Percentiles rank a stretch among this genome's conserved stretches.
These are phyloP conservation scores for Philypnodon macrostomus DNA, from an alignment of 2,797 vertebrate species.

Conservation along the genomic window DNA sequence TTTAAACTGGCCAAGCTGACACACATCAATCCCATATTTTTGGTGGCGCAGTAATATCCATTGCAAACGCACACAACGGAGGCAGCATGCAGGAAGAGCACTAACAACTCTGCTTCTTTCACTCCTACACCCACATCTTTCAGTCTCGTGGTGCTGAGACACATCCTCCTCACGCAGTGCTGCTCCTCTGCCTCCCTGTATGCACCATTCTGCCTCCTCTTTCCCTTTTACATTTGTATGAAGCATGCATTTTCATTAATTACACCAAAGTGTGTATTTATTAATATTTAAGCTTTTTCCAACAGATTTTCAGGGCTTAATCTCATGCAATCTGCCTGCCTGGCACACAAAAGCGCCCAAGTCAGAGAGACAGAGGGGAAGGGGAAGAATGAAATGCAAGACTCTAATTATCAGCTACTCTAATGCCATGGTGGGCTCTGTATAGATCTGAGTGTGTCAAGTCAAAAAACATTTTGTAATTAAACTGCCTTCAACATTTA, in stretches of 20 bases:
- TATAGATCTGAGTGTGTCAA: conserved; percentile 21
- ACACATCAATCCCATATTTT: conserved; percentile 29
- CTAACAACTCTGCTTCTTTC: conserved; percentile 53
- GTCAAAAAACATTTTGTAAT: conserved; percentile 71
- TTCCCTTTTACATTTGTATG: conserved; percentile 34
- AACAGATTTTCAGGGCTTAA: conserved; percentile 60
- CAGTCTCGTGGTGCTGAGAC: conserved; percentile 67
- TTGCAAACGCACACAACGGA: conserved; percentile 24
- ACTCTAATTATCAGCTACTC: conserved; percentile 71
- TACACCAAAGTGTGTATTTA: conserved; percentile 51
- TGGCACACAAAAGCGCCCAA: conserved; percentile 55
- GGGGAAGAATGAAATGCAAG: conserved; percentile 52
- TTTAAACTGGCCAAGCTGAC: conserved; percentile 27
- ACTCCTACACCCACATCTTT: conserved; percentile 70
- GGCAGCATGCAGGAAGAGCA: conserved; percentile 28
- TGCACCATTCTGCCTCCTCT: conserved; percentile 25
- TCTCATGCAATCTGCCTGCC: conserved; percentile 71
- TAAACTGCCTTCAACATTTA: conserved; percentile 67
- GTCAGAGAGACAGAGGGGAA: conserved; percentile 18
- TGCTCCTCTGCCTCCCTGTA: conserved; percentile 38
- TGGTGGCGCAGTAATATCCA: conserved; percentile 35
- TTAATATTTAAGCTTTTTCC: conserved; percentile 40
- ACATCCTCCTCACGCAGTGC: conserved; percentile 61
- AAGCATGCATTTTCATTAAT: conserved; percentile 67
- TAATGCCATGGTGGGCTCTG: conserved; percentile 30